Evolutionary conservation across 2,888 invertebrate genomes (phyloP).

Genomic region (Onchidella celtica): DNA sequence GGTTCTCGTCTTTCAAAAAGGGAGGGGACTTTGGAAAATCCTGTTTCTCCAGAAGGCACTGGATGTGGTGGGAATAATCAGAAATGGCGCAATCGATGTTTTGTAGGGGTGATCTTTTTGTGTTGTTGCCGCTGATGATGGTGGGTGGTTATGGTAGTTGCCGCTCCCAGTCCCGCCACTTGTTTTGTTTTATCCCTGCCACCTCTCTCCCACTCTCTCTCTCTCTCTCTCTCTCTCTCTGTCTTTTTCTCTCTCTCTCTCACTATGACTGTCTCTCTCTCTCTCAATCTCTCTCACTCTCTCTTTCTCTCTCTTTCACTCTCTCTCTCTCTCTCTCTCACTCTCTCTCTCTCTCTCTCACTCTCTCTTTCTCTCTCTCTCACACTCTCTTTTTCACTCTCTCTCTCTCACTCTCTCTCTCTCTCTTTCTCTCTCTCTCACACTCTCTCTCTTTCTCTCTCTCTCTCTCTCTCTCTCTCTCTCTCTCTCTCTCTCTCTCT

Average conservation of each 20-base stretch:
- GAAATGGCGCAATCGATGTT: too few relatives aligned
- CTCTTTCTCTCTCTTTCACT: constrained; percentile 19
- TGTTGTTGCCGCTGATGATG: too few relatives aligned
- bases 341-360: neutral
- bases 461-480: neutral
- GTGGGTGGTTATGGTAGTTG: too few relatives aligned
- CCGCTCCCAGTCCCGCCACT: too few relatives aligned
- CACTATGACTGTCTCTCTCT: too few relatives aligned
- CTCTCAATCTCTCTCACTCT: too few relatives aligned
- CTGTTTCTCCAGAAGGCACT: too few relatives aligned
- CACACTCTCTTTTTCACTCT: neutral
- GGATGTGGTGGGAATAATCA: too few relatives aligned
- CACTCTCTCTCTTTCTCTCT: neutral
- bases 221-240: constrained; percentile 30
- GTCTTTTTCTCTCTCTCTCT: constrained; percentile 12
- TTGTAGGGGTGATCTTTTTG: too few relatives aligned
- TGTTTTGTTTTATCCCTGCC: too few relatives aligned
- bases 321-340: neutral
- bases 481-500: constrained; percentile 13
- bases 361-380: constrained; percentile 7
- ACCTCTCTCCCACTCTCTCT: neutral
- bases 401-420: neutral
- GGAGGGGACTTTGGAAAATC: too few relatives aligned
- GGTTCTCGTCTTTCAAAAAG: too few relatives aligned
- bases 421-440: neutral